A percentile compares a stretch with the other conserved stretches of the same genome.
Evolutionary conservation across 1,140 invertebrate genomes (phyloP).

Genomic region (Anthonomus grandis): DNA sequence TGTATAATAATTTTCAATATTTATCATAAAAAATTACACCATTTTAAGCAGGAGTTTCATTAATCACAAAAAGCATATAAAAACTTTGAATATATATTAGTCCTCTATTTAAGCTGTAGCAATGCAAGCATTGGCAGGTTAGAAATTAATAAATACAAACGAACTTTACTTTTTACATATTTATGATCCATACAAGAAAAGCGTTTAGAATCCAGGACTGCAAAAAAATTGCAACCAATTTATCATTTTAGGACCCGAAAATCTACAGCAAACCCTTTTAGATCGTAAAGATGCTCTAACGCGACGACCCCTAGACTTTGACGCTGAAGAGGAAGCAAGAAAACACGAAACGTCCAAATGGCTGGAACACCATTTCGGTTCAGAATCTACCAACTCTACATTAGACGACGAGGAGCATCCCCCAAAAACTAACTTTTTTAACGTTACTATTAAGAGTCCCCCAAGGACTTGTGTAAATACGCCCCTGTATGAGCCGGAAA

Average conservation of each 20-base stretch:
- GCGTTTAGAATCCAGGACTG: too few relatives aligned
- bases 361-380: conserved; percentile 86
- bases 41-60: too few relatives aligned
- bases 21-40: too few relatives aligned
- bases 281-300: conserved; percentile 76
- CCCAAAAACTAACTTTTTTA: conserved; percentile 69
- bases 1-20: too few relatives aligned
- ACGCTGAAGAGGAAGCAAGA: conserved; percentile 82
- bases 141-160: too few relatives aligned
- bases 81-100: too few relatives aligned
- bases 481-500: conserved; percentile 37
- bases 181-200: too few relatives aligned
- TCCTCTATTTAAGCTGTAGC: too few relatives aligned
- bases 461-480: conserved; percentile 45
- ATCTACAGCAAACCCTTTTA: conserved; percentile 48
- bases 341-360: conserved; percentile 86
- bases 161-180: too few relatives aligned
- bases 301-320: conserved; percentile 74
- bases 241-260: conserved; percentile 40
- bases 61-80: too few relatives aligned
- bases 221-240: too few relatives aligned
- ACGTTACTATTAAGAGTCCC: conserved; percentile 73
- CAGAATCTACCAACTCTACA: conserved; percentile 72
- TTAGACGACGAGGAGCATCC: conserved; percentile 54
- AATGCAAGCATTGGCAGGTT: too few relatives aligned